Conservation (phyloP, 2,888 invertebrate genomes). For the Nemotelus pantherinus region DNA sequence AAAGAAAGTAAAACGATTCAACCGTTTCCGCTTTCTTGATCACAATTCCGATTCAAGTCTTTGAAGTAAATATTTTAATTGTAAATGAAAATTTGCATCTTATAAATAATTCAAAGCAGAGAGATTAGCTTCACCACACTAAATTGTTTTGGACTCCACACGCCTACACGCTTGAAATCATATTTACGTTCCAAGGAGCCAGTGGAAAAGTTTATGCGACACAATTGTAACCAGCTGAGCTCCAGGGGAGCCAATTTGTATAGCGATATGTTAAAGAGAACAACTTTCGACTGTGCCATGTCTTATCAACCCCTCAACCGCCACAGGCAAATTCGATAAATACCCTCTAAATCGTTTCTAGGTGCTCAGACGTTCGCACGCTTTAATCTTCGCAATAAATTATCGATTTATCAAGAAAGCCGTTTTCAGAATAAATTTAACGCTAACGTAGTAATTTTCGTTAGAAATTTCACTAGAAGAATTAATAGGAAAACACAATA, state of each 20-base stretch:
- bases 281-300: not conserved
- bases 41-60: slow-evolving; percentile 19
- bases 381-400: too few relatives aligned
- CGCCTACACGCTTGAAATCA: too few relatives aligned
- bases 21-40: not conserved
- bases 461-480: too few relatives aligned
- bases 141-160: too few relatives aligned
- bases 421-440: too few relatives aligned
- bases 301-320: not conserved
- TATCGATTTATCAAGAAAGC: too few relatives aligned
- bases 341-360: too few relatives aligned
- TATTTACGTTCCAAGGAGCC: not conserved
- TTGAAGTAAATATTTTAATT: slow-evolving; percentile 37
- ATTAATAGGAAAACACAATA: too few relatives aligned
- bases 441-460: too few relatives aligned
- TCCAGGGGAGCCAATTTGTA: slow-evolving; percentile 3
- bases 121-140: not conserved
- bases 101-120: slow-evolving; percentile 35
- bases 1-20: too few relatives aligned
- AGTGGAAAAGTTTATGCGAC: not conserved
- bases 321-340: not conserved
- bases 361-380: too few relatives aligned
- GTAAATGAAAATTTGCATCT: slow-evolving; percentile 32
- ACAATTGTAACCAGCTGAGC: not conserved
- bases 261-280: not conserved